A percentile compares a stretch with the other conserved stretches of the same genome.
phyloP scores from a whole-genome alignment of 1,140 invertebrate species.

The Sycobia sp. region DNA sequence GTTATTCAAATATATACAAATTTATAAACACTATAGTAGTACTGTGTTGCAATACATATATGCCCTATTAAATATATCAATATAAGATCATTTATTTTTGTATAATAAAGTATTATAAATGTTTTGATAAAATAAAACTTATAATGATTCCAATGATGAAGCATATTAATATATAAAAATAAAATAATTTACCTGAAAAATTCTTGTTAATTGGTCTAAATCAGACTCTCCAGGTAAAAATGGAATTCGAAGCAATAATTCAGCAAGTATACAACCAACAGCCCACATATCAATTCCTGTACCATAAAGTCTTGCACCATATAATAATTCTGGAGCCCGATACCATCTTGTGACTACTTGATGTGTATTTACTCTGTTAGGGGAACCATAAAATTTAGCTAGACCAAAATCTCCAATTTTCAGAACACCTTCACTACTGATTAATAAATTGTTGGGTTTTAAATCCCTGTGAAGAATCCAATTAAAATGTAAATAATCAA shows the following conservation, averaged over 20 bases:
- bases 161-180: too few relatives aligned
- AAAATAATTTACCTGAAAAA: constrained; percentile 93
- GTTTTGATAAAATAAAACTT: constrained; percentile 1
- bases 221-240: constrained; percentile 97
- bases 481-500: constrained; percentile 94
- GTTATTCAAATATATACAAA: constrained; percentile 14
- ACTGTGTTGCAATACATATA: too few relatives aligned
- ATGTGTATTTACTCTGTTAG: constrained; percentile 95
- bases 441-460: constrained; percentile 98
- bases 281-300: constrained; percentile 99
- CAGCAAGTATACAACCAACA: constrained; percentile 95
- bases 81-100: neutral
- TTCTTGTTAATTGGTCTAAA: constrained; percentile 93
- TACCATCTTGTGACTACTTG: constrained; percentile 97
- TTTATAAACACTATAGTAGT: too few relatives aligned
- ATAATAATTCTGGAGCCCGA: constrained; percentile 92
- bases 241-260: constrained; percentile 88
- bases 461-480: constrained; percentile 99
- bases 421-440: constrained; percentile 89
- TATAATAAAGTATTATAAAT: too few relatives aligned
- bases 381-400: constrained; percentile 96
- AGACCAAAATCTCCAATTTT: constrained; percentile 99
- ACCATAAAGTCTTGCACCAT: constrained; percentile 93
- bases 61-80: constrained; percentile 1
- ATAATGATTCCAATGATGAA: neutral